Conservation (phyloP, 1,140 invertebrate genomes). For the Drosophila funebris region DNA sequence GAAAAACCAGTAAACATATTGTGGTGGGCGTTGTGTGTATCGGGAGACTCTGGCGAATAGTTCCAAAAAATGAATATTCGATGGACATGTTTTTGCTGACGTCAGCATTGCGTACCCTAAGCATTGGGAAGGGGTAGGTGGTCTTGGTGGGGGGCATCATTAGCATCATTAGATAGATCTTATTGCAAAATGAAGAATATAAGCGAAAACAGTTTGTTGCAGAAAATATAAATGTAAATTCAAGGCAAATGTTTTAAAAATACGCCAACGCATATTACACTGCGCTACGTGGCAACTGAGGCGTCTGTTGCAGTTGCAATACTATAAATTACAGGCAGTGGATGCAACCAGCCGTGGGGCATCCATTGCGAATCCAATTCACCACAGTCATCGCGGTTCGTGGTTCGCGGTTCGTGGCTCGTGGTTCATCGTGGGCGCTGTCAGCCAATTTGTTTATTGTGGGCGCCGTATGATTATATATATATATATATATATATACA, state of each 20-base stretch:
- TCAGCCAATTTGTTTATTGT: constrained; percentile 77
- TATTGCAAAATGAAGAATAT: constrained; percentile 14
- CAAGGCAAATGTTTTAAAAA: constrained; percentile 75
- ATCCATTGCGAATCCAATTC: constrained; percentile 63
- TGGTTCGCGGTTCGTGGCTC: background rate
- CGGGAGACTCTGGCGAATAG: constrained; percentile 25
- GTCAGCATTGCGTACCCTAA: constrained; percentile 51
- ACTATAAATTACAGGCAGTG: constrained; percentile 49
- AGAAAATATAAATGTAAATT: constrained; percentile 35
- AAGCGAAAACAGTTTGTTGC: background rate
- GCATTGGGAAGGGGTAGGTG: background rate
- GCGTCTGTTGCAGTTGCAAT: constrained; percentile 31
- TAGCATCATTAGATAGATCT: constrained; percentile 34
- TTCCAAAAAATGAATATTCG: constrained; percentile 51
- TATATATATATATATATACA: background rate
- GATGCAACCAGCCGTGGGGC: constrained; percentile 63
- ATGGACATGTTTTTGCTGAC: constrained; percentile 62
- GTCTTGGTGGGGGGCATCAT: constrained; percentile 4
- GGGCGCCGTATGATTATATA: constrained; percentile 52
- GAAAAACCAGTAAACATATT: constrained; percentile 35
- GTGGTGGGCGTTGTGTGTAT: constrained; percentile 50
- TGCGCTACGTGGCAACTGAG: constrained; percentile 25
- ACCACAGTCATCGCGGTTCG: constrained; percentile 54
- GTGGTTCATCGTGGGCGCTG: constrained; percentile 40
- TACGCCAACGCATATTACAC: constrained; percentile 61